Percentiles rank a stretch among this genome's conserved stretches.
Evolutionary conservation across 2,113 vertebrate genomes (phyloP).

Genomic region (Perca fluviatilis): DNA sequence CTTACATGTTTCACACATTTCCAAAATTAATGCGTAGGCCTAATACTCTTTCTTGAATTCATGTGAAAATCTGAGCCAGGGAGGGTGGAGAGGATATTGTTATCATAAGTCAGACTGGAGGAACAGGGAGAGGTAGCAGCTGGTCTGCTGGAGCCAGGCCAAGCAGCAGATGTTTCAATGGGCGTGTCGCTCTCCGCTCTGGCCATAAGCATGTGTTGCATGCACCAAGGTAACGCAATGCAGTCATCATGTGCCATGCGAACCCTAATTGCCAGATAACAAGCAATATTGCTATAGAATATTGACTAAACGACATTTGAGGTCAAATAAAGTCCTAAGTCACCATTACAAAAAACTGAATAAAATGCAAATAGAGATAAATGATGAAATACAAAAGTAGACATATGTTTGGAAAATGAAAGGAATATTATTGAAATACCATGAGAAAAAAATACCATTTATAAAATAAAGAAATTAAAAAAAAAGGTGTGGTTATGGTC

Average conservation of each 20-base stretch:
- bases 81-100: slow-evolving; percentile 43
- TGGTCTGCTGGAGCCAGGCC: slow-evolving; percentile 72
- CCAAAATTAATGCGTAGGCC: not conserved
- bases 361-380: not conserved
- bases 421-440: not conserved
- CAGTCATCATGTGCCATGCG: slow-evolving; percentile 70
- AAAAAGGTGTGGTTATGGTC: not conserved
- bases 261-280: not conserved
- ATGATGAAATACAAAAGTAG: not conserved
- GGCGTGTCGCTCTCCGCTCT: slow-evolving; percentile 66
- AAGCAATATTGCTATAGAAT: not conserved
- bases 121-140: slow-evolving; percentile 70
- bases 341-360: not conserved
- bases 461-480: too few relatives aligned
- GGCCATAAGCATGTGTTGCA: slow-evolving; percentile 76
- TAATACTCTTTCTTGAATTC: slow-evolving; percentile 30
- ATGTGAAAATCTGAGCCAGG: slow-evolving; percentile 10
- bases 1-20: slow-evolving; percentile 29
- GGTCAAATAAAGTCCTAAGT: not conserved
- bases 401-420: not conserved
- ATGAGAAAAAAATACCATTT: not conserved
- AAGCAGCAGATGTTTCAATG: slow-evolving; percentile 79
- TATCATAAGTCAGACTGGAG: slow-evolving; percentile 61
- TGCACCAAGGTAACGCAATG: slow-evolving; percentile 81
- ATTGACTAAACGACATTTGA: not conserved